Evolutionary conservation across 2,888 invertebrate genomes (phyloP), one percentile per base, ranked within the genome.

Genomic region (Pseudococcus longispinus): DNA sequence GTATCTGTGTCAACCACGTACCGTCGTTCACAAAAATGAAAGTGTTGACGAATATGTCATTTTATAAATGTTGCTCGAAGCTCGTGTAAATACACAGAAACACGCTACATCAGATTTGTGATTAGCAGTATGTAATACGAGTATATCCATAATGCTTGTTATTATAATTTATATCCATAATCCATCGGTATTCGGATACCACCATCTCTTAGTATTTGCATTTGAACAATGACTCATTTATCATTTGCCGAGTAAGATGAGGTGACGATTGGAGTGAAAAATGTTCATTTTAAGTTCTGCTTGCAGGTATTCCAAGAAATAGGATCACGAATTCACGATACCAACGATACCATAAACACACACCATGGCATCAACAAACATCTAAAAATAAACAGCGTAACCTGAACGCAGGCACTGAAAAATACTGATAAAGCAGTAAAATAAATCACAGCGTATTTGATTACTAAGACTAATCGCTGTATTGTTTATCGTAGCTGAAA

Each of bases 41-140:
- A 70, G 70, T 70, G 29, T 70, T 32, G 70, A 29, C 70, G 70
- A 29, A 70, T 70, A 70, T 29, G 29, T 70, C 70, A 29, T 70
- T 70, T 60, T 2, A 65, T 70, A 26, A 26, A 70, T 32, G 65
- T 1, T 46, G 5, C n/a, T 15, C 44, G 44, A 46, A 5, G 65
- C 23, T 70, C 70, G 29, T 18, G 32, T 32, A 70, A 70, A 70
- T 70, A 70, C 26, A 26, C 13, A 3, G 18, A n/a, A n/a, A 37
- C 37, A 37, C 9, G 37, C 9, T 37, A 37, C 70, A 0, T 8
- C 15, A 32, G 70, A 29, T 18, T 37, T 37, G 13, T 15, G 46
- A 46, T 46, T 46, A 46, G 46, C 46, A 13, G 46, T 15, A 46
- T 11, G 13, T 37, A 37, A 37, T n/a, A n/a, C 37, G 37, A 37